Evolutionary conservation across 2,113 vertebrate species (phyloP).

Genomic region (Guaruba guarouba): DNA sequence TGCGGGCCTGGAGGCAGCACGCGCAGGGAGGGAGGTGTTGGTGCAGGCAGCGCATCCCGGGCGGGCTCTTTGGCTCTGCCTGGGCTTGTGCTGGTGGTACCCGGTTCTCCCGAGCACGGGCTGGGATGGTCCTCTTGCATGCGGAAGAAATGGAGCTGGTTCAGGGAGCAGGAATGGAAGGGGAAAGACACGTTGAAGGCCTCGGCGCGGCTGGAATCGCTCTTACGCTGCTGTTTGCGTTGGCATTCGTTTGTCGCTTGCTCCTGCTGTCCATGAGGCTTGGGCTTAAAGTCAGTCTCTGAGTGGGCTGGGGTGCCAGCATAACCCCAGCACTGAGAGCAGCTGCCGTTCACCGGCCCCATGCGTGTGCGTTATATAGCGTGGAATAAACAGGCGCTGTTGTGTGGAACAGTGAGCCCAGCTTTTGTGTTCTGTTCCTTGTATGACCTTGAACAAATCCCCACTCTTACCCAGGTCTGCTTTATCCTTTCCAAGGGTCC

Average conservation of each 20-base stretch:
- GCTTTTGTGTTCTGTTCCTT: neutral
- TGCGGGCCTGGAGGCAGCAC: no score
- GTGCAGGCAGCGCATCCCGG: no score
- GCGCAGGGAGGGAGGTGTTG: no score
- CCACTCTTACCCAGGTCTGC: neutral
- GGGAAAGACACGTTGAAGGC: no score
- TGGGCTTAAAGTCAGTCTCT: neutral
- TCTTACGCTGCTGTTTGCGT: neutral
- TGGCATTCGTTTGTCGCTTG: rapidly evolving
- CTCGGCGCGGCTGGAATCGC: neutral
- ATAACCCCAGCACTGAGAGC: neutral
- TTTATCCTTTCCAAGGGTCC: neutral
- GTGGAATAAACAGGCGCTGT: neutral
- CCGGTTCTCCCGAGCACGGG: no score
- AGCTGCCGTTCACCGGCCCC: neutral
- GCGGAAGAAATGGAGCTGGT: rapidly evolving
- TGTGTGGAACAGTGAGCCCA: neutral
- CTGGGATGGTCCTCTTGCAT: neutral
- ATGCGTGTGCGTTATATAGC: neutral
- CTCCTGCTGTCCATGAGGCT: rapidly evolving
- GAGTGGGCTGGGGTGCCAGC: neutral
- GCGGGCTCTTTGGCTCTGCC: neutral
- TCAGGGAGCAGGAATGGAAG: neutral
- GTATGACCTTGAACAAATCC: neutral
- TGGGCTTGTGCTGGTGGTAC: neutral